phyloP scores from a whole-genome alignment of 2,113 vertebrate genomes.

The Pagrus major region DNA sequence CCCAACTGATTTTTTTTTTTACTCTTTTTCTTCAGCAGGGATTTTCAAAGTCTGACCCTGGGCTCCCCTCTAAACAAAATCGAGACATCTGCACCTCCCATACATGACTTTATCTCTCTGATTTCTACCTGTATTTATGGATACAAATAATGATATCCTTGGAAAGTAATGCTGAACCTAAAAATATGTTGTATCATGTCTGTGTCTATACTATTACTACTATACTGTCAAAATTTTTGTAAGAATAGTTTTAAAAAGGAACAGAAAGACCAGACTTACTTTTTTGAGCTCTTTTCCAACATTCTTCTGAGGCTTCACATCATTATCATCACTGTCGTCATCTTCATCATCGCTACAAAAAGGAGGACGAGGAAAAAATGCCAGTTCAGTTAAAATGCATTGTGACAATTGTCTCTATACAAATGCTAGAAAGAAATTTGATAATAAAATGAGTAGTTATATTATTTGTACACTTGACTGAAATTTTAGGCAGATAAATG shows the following conservation, averaged over 20 bases:
- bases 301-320: constrained; percentile 66
- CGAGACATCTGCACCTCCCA: no score
- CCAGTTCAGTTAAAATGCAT: neutral
- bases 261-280: constrained; percentile 49
- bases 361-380: neutral
- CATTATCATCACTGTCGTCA: constrained; percentile 78
- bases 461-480: neutral
- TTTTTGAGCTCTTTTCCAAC: constrained; percentile 67
- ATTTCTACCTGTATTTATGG: neutral
- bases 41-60: neutral
- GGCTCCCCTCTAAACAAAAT: no score
- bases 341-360: constrained; percentile 76
- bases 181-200: neutral
- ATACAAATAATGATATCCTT: neutral
- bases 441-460: neutral
- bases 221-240: no score
- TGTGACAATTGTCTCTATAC: neutral
- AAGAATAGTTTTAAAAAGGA: neutral
- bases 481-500: neutral
- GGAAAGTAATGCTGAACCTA: neutral
- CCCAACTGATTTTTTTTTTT: no score
- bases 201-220: no score
- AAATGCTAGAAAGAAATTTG: fast-evolving
- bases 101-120: neutral
- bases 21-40: no score